phyloP scores from a whole-genome alignment of 2,888 invertebrate genomes.

The Coleophora deauratella region DNA sequence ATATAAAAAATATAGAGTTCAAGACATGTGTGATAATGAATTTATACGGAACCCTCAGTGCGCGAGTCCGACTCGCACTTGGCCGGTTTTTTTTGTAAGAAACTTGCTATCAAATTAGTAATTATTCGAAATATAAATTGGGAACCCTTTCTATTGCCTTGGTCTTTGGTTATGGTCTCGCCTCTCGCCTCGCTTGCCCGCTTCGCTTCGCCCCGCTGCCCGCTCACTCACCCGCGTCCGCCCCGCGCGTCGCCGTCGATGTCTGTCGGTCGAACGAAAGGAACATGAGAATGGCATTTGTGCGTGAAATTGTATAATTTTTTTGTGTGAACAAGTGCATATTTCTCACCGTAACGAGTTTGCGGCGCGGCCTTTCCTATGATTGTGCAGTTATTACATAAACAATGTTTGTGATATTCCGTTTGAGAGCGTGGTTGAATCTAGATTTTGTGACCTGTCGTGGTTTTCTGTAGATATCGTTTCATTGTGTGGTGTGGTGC shows the following conservation, averaged over 20 bases:
- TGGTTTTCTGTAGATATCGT: conserved; percentile 57
- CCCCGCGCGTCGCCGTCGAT: too few relatives aligned
- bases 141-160: too few relatives aligned
- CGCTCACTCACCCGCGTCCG: conserved; percentile 13
- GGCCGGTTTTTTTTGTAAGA: too few relatives aligned
- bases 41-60: too few relatives aligned
- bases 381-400: conserved; percentile 30
- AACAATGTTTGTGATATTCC: conserved; percentile 28
- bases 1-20: too few relatives aligned
- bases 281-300: conserved; percentile 54
- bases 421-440: conserved; percentile 42
- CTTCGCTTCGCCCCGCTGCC: conserved; percentile 3
- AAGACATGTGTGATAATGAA: too few relatives aligned
- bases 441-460: conserved; percentile 47
- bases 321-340: conserved; percentile 60
- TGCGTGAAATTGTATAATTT: conserved; percentile 60
- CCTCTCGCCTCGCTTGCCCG: conserved; percentile 4
- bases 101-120: too few relatives aligned
- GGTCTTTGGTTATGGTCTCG: too few relatives aligned
- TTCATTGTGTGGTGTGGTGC: conserved; percentile 38
- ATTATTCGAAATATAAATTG: too few relatives aligned
- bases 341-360: conserved; percentile 44
- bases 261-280: conserved; percentile 34
- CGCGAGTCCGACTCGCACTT: too few relatives aligned
- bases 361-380: conserved; percentile 33